Evolutionary conservation across 37 sponge, comb jelly and placozoan genomes (phyloP).

Genomic region (Beroe forskalii): DNA sequence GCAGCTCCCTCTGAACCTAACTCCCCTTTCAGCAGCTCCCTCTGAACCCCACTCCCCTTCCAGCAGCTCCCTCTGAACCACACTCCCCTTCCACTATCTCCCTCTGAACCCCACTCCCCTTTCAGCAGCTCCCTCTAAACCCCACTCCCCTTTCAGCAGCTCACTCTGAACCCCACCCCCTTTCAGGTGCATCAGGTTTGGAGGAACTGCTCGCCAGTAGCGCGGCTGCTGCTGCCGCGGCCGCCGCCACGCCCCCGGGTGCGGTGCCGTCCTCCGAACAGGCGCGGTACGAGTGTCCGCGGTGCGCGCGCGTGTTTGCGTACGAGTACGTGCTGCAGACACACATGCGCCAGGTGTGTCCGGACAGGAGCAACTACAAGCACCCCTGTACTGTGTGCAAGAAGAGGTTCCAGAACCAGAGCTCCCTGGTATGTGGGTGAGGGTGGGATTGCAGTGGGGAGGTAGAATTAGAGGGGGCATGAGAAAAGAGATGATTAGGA

Average conservation of each 20-base stretch:
- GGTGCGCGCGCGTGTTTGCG: constrained; percentile 56
- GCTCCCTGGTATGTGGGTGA: constrained; percentile 12
- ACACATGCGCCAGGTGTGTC: constrained; percentile 55
- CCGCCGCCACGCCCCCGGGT: neutral
- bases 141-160: too few species aligned
- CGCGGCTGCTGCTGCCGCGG: neutral
- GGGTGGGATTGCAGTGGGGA: neutral
- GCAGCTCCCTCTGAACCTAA: too few species aligned
- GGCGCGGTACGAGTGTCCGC: constrained; percentile 47
- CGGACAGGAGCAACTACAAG: constrained; percentile 44
- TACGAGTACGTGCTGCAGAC: constrained; percentile 54
- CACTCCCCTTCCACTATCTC: too few species aligned
- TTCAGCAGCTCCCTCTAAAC: neutral
- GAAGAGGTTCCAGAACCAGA: constrained; percentile 47
- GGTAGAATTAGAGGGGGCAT: too few species aligned
- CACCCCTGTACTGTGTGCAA: constrained; percentile 57
- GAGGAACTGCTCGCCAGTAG: neutral
- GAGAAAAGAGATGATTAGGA: too few species aligned
- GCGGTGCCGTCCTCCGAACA: neutral
- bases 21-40: too few species aligned
- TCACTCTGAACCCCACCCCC: neutral
- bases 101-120: too few species aligned
- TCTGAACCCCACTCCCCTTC: too few species aligned
- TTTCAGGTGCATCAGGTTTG: neutral
- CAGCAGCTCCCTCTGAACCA: too few species aligned